phyloP scores from a whole-genome alignment of 2,797 vertebrate species.

The Parauchenoglanis ngamensis region DNA sequence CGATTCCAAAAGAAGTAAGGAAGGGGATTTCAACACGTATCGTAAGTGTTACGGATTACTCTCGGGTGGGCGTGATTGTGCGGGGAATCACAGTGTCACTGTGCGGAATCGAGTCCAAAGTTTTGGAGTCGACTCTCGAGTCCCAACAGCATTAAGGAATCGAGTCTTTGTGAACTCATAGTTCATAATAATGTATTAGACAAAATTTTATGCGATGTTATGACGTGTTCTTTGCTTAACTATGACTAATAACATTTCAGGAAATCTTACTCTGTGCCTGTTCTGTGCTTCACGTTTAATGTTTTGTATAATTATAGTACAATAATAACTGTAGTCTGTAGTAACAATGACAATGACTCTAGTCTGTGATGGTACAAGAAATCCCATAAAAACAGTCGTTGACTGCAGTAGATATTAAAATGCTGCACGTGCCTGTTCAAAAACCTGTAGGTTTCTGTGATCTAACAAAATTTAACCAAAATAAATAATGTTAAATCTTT shows the following conservation, averaged over 20 bases:
- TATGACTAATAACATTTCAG: not conserved
- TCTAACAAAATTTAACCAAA: too few species aligned
- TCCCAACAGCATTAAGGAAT: not conserved
- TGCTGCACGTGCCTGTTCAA: too few species aligned
- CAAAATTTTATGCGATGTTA: not conserved
- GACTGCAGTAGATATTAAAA: too few species aligned
- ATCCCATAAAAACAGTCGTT: not conserved
- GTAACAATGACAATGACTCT: too few species aligned
- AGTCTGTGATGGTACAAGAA: not conserved
- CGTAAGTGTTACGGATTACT: not conserved
- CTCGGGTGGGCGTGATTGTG: not conserved
- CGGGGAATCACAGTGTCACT: not conserved
- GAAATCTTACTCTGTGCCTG: not conserved
- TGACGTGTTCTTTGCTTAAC: not conserved
- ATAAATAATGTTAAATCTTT: too few species aligned
- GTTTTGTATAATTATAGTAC: not conserved
- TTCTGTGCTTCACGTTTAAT: not conserved
- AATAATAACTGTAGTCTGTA: not conserved
- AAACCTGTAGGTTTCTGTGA: too few species aligned
- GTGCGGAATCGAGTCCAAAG: not conserved
- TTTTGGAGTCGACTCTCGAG: not conserved
- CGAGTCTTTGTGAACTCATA: not conserved
- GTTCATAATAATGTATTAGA: not conserved
- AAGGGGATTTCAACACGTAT: not conserved
- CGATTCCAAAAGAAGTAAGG: not conserved